These are phyloP conservation scores for Chionis minor DNA, from an alignment of 2,113 vertebrate species.

Conservation along the genomic window DNA sequence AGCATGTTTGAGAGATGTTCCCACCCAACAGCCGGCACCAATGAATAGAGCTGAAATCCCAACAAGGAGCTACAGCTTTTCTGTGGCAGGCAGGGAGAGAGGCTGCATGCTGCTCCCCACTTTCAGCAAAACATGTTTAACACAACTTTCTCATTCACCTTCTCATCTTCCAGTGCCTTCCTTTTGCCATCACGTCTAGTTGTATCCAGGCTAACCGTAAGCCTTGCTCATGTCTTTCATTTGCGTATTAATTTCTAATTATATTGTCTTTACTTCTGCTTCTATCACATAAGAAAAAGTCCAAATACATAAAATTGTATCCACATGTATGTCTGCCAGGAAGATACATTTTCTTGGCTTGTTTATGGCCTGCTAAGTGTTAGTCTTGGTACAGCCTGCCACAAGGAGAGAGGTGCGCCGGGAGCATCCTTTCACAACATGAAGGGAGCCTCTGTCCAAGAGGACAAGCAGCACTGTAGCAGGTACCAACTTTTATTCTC, in stretches of 20 bases:
- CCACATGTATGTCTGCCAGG: accelerated
- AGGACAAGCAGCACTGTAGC: not conserved
- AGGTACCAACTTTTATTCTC: not conserved
- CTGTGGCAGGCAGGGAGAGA: not conserved
- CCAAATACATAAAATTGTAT: not conserved
- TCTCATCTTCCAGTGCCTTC: not conserved
- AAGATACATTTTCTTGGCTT: not conserved
- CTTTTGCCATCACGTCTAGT: not conserved
- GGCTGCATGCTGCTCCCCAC: not conserved
- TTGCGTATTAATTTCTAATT: not conserved
- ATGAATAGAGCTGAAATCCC: not conserved
- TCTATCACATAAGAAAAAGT: not conserved
- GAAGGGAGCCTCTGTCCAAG: not conserved
- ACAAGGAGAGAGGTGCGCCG: accelerated
- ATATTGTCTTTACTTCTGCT: not conserved
- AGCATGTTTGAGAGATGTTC: not conserved
- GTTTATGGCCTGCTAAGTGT: not conserved
- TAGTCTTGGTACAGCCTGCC: not conserved
- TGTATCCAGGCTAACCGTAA: not conserved
- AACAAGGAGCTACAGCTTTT: not conserved
- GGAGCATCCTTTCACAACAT: not conserved
- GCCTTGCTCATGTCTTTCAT: not conserved
- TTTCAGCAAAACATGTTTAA: not conserved
- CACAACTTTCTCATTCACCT: not conserved
- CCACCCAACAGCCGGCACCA: not conserved